Evolutionary conservation across 1,140 invertebrate species (phyloP).

Genomic region (Aphidius ervi): DNA sequence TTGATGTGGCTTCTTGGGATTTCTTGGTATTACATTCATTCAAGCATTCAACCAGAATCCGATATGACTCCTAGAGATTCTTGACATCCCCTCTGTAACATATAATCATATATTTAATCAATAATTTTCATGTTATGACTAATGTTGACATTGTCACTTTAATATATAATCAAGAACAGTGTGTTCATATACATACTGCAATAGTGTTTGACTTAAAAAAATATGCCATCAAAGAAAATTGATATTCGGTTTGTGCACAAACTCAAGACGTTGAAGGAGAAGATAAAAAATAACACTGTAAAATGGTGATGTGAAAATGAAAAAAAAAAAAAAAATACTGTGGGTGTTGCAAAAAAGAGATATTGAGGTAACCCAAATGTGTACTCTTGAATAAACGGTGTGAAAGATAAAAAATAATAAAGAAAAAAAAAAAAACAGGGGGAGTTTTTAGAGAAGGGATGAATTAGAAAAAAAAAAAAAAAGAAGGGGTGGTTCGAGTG

Average conservation of each 20-base stretch:
- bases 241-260: too few relatives aligned
- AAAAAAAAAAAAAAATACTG: constrained; percentile 8
- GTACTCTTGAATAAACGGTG: constrained; percentile 25
- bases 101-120: background rate
- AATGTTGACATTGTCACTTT: too few relatives aligned
- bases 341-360: background rate
- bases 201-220: too few relatives aligned
- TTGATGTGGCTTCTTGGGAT: too few relatives aligned
- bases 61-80: too few relatives aligned
- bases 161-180: too few relatives aligned
- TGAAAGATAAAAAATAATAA: background rate
- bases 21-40: too few relatives aligned
- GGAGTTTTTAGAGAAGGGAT: background rate
- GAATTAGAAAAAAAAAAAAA: constrained; percentile 3
- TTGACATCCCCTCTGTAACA: too few relatives aligned
- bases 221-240: too few relatives aligned
- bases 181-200: too few relatives aligned
- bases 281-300: constrained; percentile 12
- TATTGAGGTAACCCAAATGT: constrained; percentile 20
- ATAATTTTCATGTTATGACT: too few relatives aligned
- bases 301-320: constrained; percentile 27
- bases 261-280: background rate
- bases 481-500: background rate
- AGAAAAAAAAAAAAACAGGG: background rate
- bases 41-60: too few relatives aligned